phyloP scores from a whole-genome alignment of 2,888 invertebrate genomes.

The Timema cristinae region DNA sequence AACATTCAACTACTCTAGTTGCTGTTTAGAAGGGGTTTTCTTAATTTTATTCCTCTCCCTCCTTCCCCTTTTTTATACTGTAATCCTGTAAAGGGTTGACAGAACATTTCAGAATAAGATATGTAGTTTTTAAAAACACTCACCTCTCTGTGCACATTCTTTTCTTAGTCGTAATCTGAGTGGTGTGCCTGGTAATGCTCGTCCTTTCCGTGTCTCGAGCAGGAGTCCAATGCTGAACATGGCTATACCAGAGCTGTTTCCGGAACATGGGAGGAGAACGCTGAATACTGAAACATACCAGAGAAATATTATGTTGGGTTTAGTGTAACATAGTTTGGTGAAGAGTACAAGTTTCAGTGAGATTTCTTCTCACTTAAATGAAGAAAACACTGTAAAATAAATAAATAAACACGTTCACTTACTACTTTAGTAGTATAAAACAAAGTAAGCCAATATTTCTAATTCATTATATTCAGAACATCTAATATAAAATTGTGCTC shows the following conservation, averaged over 20 bases:
- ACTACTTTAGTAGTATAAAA: too few species aligned
- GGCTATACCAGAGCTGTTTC: slow-evolving; percentile 83
- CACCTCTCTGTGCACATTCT: slow-evolving; percentile 92
- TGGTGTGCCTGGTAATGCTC: slow-evolving; percentile 81
- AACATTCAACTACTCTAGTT: too few species aligned
- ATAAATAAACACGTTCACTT: too few species aligned
- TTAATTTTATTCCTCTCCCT: too few species aligned
- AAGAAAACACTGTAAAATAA: too few species aligned
- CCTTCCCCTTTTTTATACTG: too few species aligned
- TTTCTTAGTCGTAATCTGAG: slow-evolving; percentile 82
- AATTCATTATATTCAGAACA: too few species aligned
- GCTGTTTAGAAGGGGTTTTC: too few species aligned
- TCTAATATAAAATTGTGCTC: too few species aligned
- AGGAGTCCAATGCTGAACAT: slow-evolving; percentile 82
- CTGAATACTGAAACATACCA: slow-evolving; percentile 62
- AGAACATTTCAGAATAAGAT: not conserved
- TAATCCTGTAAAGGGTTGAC: not conserved
- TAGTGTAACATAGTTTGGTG: not conserved
- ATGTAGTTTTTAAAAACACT: slow-evolving; percentile 46
- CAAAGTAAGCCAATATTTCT: too few species aligned
- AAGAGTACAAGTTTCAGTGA: not conserved
- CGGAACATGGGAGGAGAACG: slow-evolving; percentile 80
- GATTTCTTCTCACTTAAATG: too few species aligned
- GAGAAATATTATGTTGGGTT: not conserved
- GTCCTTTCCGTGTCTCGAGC: slow-evolving; percentile 74